These are phyloP conservation scores for Pammene aurita DNA, from an alignment of 2,888 invertebrate species.

Conservation along the genomic window DNA sequence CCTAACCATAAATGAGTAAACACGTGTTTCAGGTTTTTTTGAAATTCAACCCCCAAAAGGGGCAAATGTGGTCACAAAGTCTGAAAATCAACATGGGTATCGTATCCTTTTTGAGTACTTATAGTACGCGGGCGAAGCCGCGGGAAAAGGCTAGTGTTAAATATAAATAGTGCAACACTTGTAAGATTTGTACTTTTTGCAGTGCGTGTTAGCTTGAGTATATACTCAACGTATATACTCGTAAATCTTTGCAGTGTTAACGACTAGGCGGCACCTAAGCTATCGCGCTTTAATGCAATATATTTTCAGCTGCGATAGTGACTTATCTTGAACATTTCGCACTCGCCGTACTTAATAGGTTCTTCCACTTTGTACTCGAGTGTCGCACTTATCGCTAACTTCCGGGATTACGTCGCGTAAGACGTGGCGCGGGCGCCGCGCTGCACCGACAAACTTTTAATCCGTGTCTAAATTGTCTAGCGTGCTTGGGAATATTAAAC, in stretches of 20 bases:
- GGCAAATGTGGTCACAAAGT: no score
- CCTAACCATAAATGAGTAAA: no score
- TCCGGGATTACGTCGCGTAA: constrained; percentile 34
- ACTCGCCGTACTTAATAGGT: constrained; percentile 28
- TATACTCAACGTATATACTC: no score
- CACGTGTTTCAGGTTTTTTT: no score
- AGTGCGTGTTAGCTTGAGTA: background rate
- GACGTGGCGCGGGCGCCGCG: constrained; percentile 8
- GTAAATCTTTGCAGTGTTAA: background rate
- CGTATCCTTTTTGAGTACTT: no score
- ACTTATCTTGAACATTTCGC: constrained; percentile 29
- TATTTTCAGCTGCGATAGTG: constrained; percentile 14
- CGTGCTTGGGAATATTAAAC: constrained; percentile 18
- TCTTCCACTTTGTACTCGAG: constrained; percentile 36
- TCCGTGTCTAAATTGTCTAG: constrained; percentile 28
- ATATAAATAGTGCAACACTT: no score
- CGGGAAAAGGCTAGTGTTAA: no score
- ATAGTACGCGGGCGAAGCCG: no score
- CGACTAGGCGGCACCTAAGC: background rate
- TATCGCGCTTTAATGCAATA: constrained; percentile 15
- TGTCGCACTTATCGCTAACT: constrained; percentile 37
- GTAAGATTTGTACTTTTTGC: background rate
- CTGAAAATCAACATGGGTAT: no score
- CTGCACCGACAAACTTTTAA: constrained; percentile 31
- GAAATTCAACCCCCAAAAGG: no score